A percentile compares a stretch with the other conserved stretches of the same genome.
Evolutionary conservation across 2,888 invertebrate species (phyloP).

Genomic region (Cataglyphis altisquamis): DNA sequence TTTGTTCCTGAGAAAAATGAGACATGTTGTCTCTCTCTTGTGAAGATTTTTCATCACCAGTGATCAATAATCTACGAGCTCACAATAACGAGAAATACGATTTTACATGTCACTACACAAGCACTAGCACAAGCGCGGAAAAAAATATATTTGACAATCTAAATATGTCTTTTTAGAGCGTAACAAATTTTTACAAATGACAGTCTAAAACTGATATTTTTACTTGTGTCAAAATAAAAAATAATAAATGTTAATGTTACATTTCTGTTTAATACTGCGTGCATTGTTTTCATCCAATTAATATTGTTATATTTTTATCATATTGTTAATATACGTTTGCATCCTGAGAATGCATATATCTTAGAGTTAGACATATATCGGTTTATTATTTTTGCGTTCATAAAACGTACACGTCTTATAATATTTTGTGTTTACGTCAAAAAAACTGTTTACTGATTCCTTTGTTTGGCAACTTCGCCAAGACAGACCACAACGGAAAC

Average conservation of each 20-base stretch:
- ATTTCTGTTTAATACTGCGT: not conserved
- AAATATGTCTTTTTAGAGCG: not conserved
- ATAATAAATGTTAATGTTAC: not conserved
- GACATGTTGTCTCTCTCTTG: conserved; percentile 8
- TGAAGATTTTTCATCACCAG: not conserved
- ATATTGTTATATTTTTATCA: conserved; percentile 15
- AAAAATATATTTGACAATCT: not conserved
- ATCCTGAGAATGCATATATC: not conserved
- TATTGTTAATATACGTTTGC: not conserved
- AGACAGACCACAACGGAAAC: not conserved
- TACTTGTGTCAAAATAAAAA: not conserved
- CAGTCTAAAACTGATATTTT: not conserved
- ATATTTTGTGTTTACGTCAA: conserved; percentile 6
- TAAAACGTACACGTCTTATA: not conserved
- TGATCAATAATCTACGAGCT: not conserved
- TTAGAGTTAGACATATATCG: not conserved
- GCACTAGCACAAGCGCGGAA: not conserved
- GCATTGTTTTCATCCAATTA: not conserved
- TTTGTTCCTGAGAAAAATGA: conserved; percentile 17
- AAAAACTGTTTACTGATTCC: conserved; percentile 23
- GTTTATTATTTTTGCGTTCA: conserved; percentile 5
- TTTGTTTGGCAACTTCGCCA: not conserved
- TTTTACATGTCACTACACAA: not conserved
- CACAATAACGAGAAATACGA: not conserved
- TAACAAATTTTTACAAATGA: not conserved